These are phyloP conservation scores for Subacronicta megacephala DNA, from an alignment of 2,888 invertebrate species.

Conservation along the genomic window DNA sequence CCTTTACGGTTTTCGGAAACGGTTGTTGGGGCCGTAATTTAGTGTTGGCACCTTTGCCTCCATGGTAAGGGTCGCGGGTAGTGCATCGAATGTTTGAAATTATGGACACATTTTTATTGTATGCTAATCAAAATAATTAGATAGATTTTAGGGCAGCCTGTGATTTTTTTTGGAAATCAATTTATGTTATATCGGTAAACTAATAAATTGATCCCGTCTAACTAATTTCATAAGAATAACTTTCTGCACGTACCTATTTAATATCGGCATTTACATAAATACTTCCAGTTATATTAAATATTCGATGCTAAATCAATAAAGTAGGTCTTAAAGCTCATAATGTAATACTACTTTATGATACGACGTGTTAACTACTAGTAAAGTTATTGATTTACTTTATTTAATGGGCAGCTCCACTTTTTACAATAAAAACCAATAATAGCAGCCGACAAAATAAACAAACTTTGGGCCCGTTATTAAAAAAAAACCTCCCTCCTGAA, in stretches of 20 bases:
- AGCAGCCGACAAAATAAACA: slow-evolving; percentile 82
- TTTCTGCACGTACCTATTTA: slow-evolving; percentile 5
- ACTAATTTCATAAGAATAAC: slow-evolving; percentile 1
- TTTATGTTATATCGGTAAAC: slow-evolving; percentile 7
- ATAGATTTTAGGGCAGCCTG: slow-evolving; percentile 17
- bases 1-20: slow-evolving; percentile 89
- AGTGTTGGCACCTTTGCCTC: slow-evolving; percentile 73
- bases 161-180: slow-evolving; percentile 34
- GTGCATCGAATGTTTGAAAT: slow-evolving; percentile 54
- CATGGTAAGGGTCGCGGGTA: slow-evolving; percentile 58
- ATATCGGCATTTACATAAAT: background rate
- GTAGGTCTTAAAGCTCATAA: background rate
- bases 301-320: background rate
- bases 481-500: slow-evolving; percentile 73
- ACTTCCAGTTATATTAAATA: background rate
- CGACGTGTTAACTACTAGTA: slow-evolving; percentile 4
- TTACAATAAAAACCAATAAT: slow-evolving; percentile 74
- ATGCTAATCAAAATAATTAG: slow-evolving; percentile 54
- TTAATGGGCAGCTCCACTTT: slow-evolving; percentile 50
- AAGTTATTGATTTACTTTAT: slow-evolving; percentile 29
- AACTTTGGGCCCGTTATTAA: slow-evolving; percentile 82
- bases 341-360: background rate
- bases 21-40: slow-evolving; percentile 77
- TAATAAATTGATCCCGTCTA: slow-evolving; percentile 3
- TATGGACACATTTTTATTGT: slow-evolving; percentile 52